Base-by-base conservation (phyloP, 2,888 invertebrate species). In the Mythimna pallens region DNA sequence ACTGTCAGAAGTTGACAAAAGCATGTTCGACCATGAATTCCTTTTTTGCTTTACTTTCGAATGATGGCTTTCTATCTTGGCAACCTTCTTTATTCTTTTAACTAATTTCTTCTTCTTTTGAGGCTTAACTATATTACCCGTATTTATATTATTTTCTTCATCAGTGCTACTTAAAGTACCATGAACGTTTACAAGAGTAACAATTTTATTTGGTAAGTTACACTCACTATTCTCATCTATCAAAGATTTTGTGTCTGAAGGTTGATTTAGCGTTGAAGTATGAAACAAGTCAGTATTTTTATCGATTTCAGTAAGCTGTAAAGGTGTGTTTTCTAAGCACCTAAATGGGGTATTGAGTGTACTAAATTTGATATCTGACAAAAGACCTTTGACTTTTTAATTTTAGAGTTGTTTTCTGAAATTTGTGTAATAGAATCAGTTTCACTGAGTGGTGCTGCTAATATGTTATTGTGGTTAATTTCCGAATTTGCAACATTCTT, bases 181-280 rank as follows among this genome's bases (percentile, higher is more conserved):
- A 43, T 66, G n/a, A 20, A 66, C 30, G 3, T 66, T 57, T 34
- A 57, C 66, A n/a, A 66, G 57, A 66, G 66, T 66, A 66, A 65
- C 17, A 65, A 65, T 54, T 65, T 65, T 65, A 65, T 65, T 65
- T 65, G 54, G 65, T 65, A 65, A 65, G 65, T 65, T 7, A 25
- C 7, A 7, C 65, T 65, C 54, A 7, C 10, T 65, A 20, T 65
- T 10, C 3, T 40, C 6, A 65, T 5, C 1, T 65, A 65, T 55
- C 20, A 65, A 65, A 65, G 25, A 54, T 34, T 50, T 64, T 10
- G 40, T 65, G 10, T n/a, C n/a, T 65, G 65, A 65, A 65, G 54
- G 25, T 55, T 12, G 65, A 65, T 65, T 3, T 65, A 25, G 25
- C 1, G 65, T 64, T 34, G 50, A 47, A 63, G 30, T 65, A 65